A percentile compares a stretch with the other conserved stretches of the same genome.
These are phyloP conservation scores for Prionailurus bengalensis DNA, from an alignment of 2,113 vertebrate species.

Conservation along the genomic window DNA sequence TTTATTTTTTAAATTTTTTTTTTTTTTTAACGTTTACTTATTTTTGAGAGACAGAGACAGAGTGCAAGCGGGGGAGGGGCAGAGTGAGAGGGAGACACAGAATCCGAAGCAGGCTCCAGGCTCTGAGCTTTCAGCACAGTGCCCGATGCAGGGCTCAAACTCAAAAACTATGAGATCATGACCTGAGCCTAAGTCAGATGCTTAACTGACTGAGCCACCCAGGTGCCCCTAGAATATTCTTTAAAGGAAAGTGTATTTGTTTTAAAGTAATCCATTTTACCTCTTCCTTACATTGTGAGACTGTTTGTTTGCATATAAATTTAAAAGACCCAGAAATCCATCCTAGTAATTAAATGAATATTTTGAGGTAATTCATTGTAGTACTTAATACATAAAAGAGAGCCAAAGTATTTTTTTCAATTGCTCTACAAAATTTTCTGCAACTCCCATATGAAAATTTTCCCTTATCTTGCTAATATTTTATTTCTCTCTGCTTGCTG, in stretches of 20 bases:
- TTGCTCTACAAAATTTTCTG: slow-evolving; percentile 19
- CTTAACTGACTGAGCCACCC: too few species aligned
- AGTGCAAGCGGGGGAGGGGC: too few species aligned
- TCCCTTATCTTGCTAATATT: slow-evolving; percentile 13
- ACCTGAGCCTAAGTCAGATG: too few species aligned
- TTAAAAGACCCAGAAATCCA: slow-evolving; percentile 14
- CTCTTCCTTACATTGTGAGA: not conserved
- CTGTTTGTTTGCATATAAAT: slow-evolving; percentile 12
- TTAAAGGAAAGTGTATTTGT: slow-evolving; percentile 10
- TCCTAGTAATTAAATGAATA: slow-evolving; percentile 17
- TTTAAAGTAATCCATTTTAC: slow-evolving; percentile 44
- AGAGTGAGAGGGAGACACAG: too few species aligned
- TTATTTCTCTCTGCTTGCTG: slow-evolving; percentile 38
- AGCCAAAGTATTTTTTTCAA: not conserved
- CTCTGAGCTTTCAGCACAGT: too few species aligned
- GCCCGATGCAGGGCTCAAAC: too few species aligned
- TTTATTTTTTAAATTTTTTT: not conserved
- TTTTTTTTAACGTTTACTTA: too few species aligned
- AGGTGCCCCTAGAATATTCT: not conserved
- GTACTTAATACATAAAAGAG: not conserved
- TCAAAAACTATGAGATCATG: too few species aligned
- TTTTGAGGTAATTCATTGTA: slow-evolving; percentile 48
- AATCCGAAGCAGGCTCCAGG: too few species aligned
- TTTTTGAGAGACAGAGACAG: too few species aligned
- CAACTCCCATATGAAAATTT: not conserved